Base-by-base conservation (phyloP, 2,113 vertebrate genomes). In the Panurus biarmicus region DNA sequence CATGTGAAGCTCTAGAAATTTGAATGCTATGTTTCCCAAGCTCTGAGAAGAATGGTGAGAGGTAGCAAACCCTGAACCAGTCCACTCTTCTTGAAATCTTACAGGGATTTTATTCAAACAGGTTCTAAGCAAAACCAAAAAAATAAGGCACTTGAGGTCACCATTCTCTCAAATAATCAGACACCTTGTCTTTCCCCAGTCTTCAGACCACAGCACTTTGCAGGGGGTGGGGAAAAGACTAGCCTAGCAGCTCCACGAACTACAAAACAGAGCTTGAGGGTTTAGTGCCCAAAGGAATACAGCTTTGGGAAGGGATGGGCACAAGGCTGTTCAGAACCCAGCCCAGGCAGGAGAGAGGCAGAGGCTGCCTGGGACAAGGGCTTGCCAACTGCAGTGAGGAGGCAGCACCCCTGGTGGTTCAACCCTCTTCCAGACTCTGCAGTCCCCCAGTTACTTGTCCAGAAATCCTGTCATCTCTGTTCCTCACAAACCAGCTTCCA, bases 401-500 rank as follows among this genome's bases (percentile, higher is more conserved):
- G 12, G 60, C n/a, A 54, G 18, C 62, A 38, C 4, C 15, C 11
- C 13, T 1, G 3, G 14, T 0, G 0, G 10, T 9, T 75, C 67
- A 70, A 50, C 25, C 22, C 58, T 54, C 11, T 23, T 40, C 35
- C 26, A 26, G 20, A 40, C 25, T 54, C 54, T 26, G 40, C 12
- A 38, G 35, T 17, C 58, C 16, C 40, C 35, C 28, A 11, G 28
- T 22, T 48, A 40, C 29, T 64, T n/a, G 19, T 16, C 19, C 33
- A 15, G 10, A 60, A 54, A 8, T 60, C 16, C 28, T 62, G 38
- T 7, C n/a, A 17, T 11, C 48, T 26, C 21, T 1, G 0, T 18
- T 53, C 25, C 38, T 45, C 15, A 69, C 40, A 91, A 73, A 48
- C 7, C 21, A 40, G 10, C 6, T 69, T 28, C 48, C 79, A 54